Evolutionary conservation across 2,888 invertebrate genomes (phyloP), one percentile per base, ranked within the genome.

Genomic region (Nymphalis urticae): DNA sequence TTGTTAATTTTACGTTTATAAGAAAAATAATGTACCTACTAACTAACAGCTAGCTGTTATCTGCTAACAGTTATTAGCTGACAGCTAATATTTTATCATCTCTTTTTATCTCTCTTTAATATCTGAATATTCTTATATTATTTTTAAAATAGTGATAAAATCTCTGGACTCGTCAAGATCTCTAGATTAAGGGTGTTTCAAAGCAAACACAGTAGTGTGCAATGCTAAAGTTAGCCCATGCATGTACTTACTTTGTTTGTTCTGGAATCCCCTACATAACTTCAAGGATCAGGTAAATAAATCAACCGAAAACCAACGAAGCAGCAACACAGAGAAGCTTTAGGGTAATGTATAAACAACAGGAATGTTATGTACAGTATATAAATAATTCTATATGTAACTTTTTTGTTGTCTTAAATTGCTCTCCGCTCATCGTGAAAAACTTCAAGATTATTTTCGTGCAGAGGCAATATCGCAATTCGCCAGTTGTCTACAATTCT

Each of bases 241-340:
- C 92, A 93, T 93, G 92, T 93, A 93, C 92, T 93, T 92, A 92
- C 92, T 92, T 90, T 92, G 91, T 93, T 92, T 93, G 92, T 91
- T 92, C 87, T 92, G 89, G 84, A 87, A 84, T 86, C 80, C 77
- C 85, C 86, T 86, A 81, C 71, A 72, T 82, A 69, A 66, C 85
- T 72, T 56, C 68, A 32, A 32, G 32, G 32, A n/a, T 17, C 17
- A 5, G 24, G n/a, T 56, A 56, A 27, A 27, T 27, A 8, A 17
- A 56, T 17, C 6, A 24, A 48, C n/a, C 27, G 51, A 36, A n/a
- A 53, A 36, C 24, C 21, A 21, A 7, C 36, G 32, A 53, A 54
- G n/a, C 17, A 16, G 27, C 66, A 53, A 68, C 66, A 65, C 64
- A 69, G 75, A 10, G 80, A 82, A 82, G 80, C 69, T 74, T 89